Conservation (phyloP, 2,113 vertebrate species). For the Callipepla squamata region DNA sequence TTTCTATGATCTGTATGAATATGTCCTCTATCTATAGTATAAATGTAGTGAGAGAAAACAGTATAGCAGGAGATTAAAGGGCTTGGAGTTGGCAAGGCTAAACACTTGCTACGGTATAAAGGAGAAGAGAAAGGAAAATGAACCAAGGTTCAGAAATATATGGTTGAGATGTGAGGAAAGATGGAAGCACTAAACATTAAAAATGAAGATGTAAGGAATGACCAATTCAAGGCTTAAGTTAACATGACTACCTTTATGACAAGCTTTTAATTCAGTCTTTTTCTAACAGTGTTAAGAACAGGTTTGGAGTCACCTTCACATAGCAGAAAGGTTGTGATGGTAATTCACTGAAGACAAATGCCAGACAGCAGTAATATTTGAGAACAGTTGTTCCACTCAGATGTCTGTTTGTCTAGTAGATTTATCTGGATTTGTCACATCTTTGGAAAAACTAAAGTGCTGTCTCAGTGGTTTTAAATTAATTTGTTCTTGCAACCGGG, state of each 20-base stretch:
- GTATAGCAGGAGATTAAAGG: neutral
- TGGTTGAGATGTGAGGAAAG: neutral
- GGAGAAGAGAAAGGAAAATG: neutral
- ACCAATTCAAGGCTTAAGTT: neutral
- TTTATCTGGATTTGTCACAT: slow-evolving; percentile 34
- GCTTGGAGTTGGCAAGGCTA: neutral
- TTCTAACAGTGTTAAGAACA: neutral
- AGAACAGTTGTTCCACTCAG: neutral
- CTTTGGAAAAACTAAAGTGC: slow-evolving; percentile 6
- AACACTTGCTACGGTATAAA: neutral
- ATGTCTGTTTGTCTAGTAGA: slow-evolving; percentile 17
- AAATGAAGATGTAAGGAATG: neutral
- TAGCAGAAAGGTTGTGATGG: neutral
- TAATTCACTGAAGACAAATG: neutral
- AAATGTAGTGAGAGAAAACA: neutral
- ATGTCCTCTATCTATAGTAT: neutral
- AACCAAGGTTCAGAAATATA: neutral
- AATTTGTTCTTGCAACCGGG: slow-evolving; percentile 52
- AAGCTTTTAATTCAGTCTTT: neutral
- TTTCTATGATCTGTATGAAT: neutral
- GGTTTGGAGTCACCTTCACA: neutral
- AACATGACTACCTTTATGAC: neutral
- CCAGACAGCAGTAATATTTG: neutral
- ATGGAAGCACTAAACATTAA: neutral
- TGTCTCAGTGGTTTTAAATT: slow-evolving; percentile 63